phyloP scores from a whole-genome alignment of 2,113 vertebrate species.

The Tetrax tetrax region DNA sequence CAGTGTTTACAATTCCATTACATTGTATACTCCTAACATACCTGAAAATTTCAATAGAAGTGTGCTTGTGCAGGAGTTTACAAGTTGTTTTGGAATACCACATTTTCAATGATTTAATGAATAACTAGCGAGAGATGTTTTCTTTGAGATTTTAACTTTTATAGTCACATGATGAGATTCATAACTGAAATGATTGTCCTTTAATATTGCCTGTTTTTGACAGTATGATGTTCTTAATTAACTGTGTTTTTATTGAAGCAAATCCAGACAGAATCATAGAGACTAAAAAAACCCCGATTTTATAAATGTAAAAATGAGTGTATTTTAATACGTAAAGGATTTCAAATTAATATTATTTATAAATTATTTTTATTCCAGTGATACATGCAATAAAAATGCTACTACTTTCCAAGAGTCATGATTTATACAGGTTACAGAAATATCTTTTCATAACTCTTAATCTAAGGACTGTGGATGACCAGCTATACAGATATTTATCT shows the following conservation, averaged over 20 bases:
- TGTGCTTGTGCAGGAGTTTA: background rate
- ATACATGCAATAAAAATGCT: background rate
- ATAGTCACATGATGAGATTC: background rate
- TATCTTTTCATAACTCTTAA: background rate
- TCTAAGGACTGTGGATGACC: background rate
- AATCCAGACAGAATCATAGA: background rate
- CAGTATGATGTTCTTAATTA: background rate
- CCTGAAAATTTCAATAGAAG: background rate
- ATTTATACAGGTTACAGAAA: background rate
- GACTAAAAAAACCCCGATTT: background rate
- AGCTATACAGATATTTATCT: background rate
- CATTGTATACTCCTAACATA: background rate
- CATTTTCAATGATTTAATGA: background rate
- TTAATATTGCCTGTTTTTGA: background rate
- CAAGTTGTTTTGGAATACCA: background rate
- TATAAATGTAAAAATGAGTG: background rate
- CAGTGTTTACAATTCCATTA: background rate
- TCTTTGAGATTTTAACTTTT: background rate
- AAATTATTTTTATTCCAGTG: background rate
- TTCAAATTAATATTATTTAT: background rate
- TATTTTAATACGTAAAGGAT: background rate
- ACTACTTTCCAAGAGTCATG: background rate
- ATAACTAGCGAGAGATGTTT: background rate
- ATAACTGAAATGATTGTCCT: background rate
- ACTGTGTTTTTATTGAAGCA: background rate